phyloP scores from a whole-genome alignment of 2,797 vertebrate genomes.

The Eulemur albifrons region DNA sequence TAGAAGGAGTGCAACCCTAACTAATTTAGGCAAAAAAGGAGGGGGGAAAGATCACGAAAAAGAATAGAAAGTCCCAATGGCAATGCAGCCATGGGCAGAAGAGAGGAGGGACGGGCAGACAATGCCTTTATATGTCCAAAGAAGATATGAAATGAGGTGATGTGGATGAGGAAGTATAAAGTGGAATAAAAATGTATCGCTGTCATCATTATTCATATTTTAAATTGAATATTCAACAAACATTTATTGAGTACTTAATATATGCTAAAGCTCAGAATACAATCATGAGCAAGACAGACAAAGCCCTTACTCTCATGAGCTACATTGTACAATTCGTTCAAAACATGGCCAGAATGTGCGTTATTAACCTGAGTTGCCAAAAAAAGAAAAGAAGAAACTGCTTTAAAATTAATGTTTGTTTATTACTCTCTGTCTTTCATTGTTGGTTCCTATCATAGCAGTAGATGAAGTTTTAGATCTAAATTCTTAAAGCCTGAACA shows the following conservation, averaged over 20 bases:
- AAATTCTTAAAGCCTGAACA: neutral
- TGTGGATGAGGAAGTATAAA: neutral
- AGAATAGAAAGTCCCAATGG: neutral
- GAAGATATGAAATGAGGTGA: neutral
- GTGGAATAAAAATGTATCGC: neutral
- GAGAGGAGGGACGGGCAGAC: neutral
- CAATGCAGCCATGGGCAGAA: neutral
- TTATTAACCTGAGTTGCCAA: neutral
- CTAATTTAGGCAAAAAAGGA: neutral
- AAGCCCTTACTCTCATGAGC: neutral
- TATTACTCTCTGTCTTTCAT: neutral
- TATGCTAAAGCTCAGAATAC: neutral
- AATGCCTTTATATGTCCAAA: neutral
- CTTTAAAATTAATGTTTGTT: neutral
- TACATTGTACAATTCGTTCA: neutral
- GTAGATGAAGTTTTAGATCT: neutral
- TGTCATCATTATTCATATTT: neutral
- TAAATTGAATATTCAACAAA: neutral
- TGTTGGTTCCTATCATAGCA: neutral
- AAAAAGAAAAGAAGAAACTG: neutral
- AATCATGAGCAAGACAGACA: neutral
- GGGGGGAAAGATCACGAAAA: neutral
- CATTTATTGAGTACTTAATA: neutral
- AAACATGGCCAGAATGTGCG: neutral
- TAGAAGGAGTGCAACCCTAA: neutral